Base-by-base conservation (phyloP, 2,113 vertebrate genomes). In the Myocastor coypus region DNA sequence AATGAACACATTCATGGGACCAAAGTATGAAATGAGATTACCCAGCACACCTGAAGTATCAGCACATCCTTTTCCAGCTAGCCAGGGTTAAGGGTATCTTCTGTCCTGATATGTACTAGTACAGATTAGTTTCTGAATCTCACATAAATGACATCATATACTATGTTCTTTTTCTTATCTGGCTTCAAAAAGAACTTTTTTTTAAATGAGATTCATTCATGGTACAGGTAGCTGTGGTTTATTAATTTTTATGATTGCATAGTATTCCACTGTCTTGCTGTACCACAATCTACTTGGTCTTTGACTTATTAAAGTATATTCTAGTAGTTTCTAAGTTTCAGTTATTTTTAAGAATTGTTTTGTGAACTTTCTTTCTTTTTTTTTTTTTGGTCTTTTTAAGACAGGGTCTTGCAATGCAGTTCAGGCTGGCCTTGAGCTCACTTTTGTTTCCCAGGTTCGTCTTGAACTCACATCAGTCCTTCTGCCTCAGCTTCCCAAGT, bases 341-440 rank as follows among this genome's bases (percentile, higher is more conserved):
- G 22, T 87, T 91, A 64, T 75, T 91, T 95, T 94, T 16, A 73
- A 94, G 85, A 81, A 34, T 42, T 16, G 16, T 20, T 89, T 64
- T 87, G 1, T 85, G 71, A 77, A 14, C 42, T 55, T 83, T 61
- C 69, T 86, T 46, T 46, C 8, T 46, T 46, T 46, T 46, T 46
- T 46, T 46, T 46, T 46, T 46, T 46, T 46, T 46, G 4, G 46
- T 46, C 46, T 46, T 46, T 46, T 46, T 46, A 46, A 46, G 46
- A 46, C 46, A 46, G 46, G 46, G 46, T 46, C 46, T 46, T 5
- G 5, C 46, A 5, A 8, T 46, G 46, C 46, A 46, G 46, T 46
- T 46, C 46, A 46, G 46, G 46, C 46, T 46, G 46, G 46, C 46
- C 46, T 46, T 46, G 46, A 46, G 46, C 46, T 46, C 46, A 46